Conservation (phyloP, 2,797 vertebrate species). For the Hozukius guyotensis region DNA sequence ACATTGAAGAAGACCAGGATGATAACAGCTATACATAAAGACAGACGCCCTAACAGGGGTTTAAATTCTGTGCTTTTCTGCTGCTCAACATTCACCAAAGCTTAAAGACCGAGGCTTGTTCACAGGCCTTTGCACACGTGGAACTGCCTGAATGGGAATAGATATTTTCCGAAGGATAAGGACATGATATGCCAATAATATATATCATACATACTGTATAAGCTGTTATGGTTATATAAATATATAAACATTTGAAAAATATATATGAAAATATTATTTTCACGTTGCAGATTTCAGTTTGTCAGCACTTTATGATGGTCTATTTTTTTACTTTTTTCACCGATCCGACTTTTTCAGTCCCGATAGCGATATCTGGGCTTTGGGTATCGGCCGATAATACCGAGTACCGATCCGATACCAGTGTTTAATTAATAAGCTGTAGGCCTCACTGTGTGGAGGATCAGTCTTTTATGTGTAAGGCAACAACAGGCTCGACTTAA, state of each 20-base stretch:
- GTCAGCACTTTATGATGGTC: background rate
- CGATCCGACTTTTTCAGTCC: too few relatives aligned
- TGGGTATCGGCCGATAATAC: too few relatives aligned
- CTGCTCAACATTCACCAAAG: constrained; percentile 4
- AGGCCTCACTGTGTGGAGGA: too few relatives aligned
- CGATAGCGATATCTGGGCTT: too few relatives aligned
- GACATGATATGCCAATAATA: background rate
- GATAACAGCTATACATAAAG: background rate
- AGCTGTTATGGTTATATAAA: too few relatives aligned
- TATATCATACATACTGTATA: too few relatives aligned
- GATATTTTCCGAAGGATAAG: background rate
- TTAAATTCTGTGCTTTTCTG: background rate
- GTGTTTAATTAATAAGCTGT: too few relatives aligned
- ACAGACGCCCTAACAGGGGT: background rate
- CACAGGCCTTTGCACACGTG: background rate
- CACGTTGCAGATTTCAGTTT: background rate
- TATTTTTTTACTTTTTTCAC: too few relatives aligned
- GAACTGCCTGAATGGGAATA: constrained; percentile 3
- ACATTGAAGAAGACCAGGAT: background rate
- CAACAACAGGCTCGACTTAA: too few relatives aligned
- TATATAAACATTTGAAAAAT: too few relatives aligned
- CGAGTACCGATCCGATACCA: too few relatives aligned
- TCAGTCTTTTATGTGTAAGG: too few relatives aligned
- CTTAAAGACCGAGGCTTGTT: constrained; percentile 12
- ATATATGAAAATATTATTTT: background rate